These are phyloP conservation scores for Cyphomyrus discorhynchus DNA, from an alignment of 2,113 vertebrate genomes.

Conservation along the genomic window DNA sequence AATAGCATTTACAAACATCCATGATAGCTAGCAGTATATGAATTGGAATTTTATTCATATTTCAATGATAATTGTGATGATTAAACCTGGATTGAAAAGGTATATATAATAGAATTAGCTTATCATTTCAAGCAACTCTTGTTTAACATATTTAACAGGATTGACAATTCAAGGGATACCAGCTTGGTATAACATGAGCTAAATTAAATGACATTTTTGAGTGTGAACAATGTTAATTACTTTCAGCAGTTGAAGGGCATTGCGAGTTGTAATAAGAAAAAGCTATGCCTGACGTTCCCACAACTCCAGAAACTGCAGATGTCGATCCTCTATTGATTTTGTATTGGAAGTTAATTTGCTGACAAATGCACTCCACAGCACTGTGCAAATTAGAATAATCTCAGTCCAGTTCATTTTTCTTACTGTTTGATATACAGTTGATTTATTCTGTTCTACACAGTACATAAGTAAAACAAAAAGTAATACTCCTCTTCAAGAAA, in stretches of 20 bases:
- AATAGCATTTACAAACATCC: background rate
- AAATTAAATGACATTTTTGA: background rate
- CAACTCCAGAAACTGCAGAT: background rate
- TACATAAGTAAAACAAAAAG: background rate
- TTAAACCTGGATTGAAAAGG: background rate
- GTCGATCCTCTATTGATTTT: background rate
- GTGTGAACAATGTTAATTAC: background rate
- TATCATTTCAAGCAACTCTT: background rate
- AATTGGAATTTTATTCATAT: background rate
- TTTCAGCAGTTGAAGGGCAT: background rate
- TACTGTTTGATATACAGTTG: background rate
- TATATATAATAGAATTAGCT: background rate
- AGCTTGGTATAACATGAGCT: background rate
- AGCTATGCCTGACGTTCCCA: background rate
- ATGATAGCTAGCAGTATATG: background rate
- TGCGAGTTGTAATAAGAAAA: background rate
- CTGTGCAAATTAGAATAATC: background rate
- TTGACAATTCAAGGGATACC: background rate
- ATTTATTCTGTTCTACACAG: background rate
- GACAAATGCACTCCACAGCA: background rate
- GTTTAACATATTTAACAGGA: background rate
- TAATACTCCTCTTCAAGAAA: background rate
- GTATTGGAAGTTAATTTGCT: background rate
- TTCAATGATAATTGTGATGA: background rate
- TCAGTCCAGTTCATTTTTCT: background rate